phyloP scores from a whole-genome alignment of 1,140 invertebrate genomes.

The Drosophila arawakana region DNA sequence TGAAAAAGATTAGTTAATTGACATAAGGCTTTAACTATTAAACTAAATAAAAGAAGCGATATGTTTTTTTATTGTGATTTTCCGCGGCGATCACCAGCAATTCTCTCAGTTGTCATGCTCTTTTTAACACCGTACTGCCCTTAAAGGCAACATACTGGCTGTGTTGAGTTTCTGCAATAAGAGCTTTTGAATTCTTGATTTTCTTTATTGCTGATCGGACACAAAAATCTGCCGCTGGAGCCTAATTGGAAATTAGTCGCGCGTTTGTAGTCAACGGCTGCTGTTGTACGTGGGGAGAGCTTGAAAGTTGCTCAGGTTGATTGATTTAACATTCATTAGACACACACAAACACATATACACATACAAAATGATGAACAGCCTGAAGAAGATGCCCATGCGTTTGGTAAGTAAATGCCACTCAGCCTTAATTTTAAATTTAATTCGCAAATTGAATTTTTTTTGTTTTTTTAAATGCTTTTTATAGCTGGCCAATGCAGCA shows the following conservation, averaged over 20 bases:
- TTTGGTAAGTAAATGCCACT: slow-evolving; percentile 67
- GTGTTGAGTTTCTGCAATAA: slow-evolving; percentile 35
- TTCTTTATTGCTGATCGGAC: slow-evolving; percentile 41
- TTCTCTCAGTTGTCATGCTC: slow-evolving; percentile 3
- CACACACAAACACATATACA: slow-evolving; percentile 17
- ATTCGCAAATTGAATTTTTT: slow-evolving; percentile 25
- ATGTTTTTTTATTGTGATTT: not conserved
- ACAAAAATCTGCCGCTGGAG: slow-evolving; percentile 56
- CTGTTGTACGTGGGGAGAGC: slow-evolving; percentile 38
- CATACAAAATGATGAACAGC: slow-evolving; percentile 77
- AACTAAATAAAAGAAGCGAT: too few species aligned
- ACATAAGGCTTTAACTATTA: too few species aligned
- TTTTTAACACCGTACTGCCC: slow-evolving; percentile 1
- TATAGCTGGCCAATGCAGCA: slow-evolving; percentile 74
- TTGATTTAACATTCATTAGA: slow-evolving; percentile 20
- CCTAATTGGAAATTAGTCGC: slow-evolving; percentile 64
- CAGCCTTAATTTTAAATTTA: slow-evolving; percentile 12
- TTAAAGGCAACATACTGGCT: slow-evolving; percentile 26
- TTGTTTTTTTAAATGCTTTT: slow-evolving; percentile 4
- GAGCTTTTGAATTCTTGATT: slow-evolving; percentile 67
- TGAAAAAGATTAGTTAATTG: not conserved
- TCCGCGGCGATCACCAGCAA: not conserved
- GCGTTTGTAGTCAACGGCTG: slow-evolving; percentile 58
- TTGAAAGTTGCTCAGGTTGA: slow-evolving; percentile 21
- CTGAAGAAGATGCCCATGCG: slow-evolving; percentile 80